Percentiles rank a stretch among this genome's conserved stretches.
phyloP scores from a whole-genome alignment of 2,113 vertebrate genomes.

The Lampris incognitus region DNA sequence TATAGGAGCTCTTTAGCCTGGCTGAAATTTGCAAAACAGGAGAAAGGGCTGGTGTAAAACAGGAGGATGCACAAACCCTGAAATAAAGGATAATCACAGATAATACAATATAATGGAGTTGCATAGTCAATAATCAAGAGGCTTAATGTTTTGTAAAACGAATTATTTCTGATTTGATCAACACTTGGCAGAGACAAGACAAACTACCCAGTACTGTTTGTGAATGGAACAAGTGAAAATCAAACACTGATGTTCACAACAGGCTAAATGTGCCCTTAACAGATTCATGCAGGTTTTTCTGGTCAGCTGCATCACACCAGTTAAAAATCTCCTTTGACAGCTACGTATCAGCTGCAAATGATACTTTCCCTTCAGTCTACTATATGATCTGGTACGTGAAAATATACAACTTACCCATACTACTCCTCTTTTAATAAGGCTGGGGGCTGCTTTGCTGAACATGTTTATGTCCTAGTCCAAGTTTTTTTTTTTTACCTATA shows the following conservation, averaged over 20 bases:
- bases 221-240: neutral
- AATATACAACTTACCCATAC: constrained; percentile 78
- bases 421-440: constrained; percentile 71
- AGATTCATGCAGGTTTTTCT: neutral
- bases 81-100: constrained; percentile 65
- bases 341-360: neutral
- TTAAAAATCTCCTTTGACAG: constrained; percentile 12
- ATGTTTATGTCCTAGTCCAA: constrained; percentile 78
- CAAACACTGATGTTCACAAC: neutral
- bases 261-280: too few species aligned
- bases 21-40: constrained; percentile 91
- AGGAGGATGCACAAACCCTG: constrained; percentile 84
- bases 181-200: neutral
- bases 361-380: too few species aligned
- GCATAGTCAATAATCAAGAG: neutral
- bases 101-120: constrained; percentile 31
- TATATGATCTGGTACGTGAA: too few species aligned
- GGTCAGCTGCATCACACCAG: neutral
- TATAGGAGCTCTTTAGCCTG: constrained; percentile 93
- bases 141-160: constrained; percentile 1
- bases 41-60: constrained; percentile 88
- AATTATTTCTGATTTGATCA: too few species aligned
- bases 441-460: constrained; percentile 69
- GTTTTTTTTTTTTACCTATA: constrained; percentile 59
- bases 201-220: neutral